phyloP scores from a whole-genome alignment of 2,888 invertebrate genomes.

The Criorhina ranunculi region DNA sequence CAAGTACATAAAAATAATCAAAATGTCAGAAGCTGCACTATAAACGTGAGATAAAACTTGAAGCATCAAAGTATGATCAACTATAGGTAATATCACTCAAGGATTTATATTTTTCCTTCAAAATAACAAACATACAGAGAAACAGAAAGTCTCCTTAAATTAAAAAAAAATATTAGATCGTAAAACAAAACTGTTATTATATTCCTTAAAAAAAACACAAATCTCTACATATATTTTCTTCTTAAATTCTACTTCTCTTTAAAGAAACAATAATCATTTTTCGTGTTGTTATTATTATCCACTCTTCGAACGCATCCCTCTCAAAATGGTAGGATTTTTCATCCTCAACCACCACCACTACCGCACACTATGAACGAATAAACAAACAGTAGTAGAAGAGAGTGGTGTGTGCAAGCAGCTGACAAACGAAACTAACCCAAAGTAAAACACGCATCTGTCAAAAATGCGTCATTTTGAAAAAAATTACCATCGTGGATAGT shows the following conservation, averaged over 20 bases:
- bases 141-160: no score
- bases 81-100: no score
- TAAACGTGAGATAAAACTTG: no score
- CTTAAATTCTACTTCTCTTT: background rate
- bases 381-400: conserved; percentile 18
- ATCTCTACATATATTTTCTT: background rate
- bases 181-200: no score
- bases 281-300: background rate
- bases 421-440: conserved; percentile 71
- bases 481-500: conserved; percentile 47
- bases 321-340: conserved; percentile 29
- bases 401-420: conserved; percentile 57
- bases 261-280: background rate
- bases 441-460: conserved; percentile 70
- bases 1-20: no score
- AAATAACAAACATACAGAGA: no score
- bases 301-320: conserved; percentile 53
- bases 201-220: no score
- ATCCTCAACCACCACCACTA: conserved; percentile 37
- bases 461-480: conserved; percentile 74
- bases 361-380: conserved; percentile 14
- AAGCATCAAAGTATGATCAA: no score
- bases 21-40: no score
- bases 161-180: no score
- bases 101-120: no score